phyloP scores from a whole-genome alignment of 2,888 invertebrate genomes.

The Danaus chrysippus region DNA sequence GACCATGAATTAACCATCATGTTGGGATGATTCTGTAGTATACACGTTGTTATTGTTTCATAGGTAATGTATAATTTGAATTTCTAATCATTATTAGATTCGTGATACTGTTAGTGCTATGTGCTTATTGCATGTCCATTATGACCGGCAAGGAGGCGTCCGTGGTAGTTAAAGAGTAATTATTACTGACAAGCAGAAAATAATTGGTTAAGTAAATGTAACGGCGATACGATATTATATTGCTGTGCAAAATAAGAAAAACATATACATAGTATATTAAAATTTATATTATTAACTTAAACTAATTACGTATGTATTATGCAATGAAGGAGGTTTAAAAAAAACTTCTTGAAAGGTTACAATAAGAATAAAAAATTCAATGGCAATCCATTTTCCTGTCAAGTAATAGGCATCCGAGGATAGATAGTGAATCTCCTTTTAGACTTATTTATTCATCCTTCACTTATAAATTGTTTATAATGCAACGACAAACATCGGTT shows the following conservation, averaged over 20 bases:
- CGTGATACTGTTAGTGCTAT: neutral
- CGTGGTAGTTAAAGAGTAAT: slow-evolving; percentile 4
- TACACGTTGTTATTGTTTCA: neutral
- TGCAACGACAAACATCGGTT: slow-evolving; percentile 14
- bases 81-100: neutral
- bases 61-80: neutral
- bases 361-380: slow-evolving; percentile 15
- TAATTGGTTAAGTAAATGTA: neutral
- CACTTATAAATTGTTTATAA: slow-evolving; percentile 3
- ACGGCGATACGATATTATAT: neutral
- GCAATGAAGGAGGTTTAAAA: slow-evolving; percentile 2
- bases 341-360: slow-evolving; percentile 12
- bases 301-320: slow-evolving; percentile 7
- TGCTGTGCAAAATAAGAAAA: too few species aligned
- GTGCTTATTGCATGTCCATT: neutral
- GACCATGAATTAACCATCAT: too few species aligned
- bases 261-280: neutral
- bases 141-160: neutral
- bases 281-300: slow-evolving; percentile 11
- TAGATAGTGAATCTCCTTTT: slow-evolving; percentile 14
- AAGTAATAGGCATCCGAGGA: slow-evolving; percentile 10
- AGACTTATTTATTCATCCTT: slow-evolving; percentile 9
- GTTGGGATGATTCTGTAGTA: too few species aligned
- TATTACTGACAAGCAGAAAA: slow-evolving; percentile 4
- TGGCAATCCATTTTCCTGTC: slow-evolving; percentile 14